Percentiles rank a stretch among this genome's conserved stretches.
phyloP scores from a whole-genome alignment of 2,113 vertebrate genomes.

The Odocoileus hemionus region DNA sequence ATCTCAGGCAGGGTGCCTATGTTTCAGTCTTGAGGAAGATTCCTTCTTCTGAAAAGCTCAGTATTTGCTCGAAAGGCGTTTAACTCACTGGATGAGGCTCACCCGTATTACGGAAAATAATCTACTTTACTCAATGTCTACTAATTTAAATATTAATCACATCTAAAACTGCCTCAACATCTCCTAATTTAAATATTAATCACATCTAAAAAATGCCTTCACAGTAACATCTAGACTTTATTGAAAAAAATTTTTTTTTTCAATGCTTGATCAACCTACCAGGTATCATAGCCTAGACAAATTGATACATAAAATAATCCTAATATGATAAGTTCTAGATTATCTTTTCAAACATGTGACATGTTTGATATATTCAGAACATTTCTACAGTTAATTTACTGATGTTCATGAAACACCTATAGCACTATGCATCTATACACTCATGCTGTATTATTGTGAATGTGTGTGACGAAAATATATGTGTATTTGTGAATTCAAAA shows the following conservation, averaged over 20 bases:
- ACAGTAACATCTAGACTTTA: neutral
- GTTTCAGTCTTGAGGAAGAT: neutral
- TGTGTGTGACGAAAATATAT: neutral
- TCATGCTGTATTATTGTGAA: neutral
- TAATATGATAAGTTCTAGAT: neutral
- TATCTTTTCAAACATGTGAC: neutral
- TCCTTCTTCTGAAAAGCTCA: neutral
- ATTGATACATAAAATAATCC: neutral
- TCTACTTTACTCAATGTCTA: neutral
- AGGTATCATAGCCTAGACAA: neutral
- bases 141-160: neutral
- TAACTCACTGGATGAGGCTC: neutral
- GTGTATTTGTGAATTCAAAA: neutral
- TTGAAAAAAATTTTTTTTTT: neutral
- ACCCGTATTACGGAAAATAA: neutral
- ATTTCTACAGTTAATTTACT: neutral
- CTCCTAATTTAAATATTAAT: neutral
- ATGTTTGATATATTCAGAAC: neutral
- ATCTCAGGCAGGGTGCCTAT: neutral
- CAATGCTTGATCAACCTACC: neutral
- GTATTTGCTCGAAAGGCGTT: neutral
- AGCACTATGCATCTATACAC: neutral
- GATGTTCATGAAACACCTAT: neutral
- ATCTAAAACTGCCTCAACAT: neutral
- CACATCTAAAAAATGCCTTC: neutral